Evolutionary conservation across 2,888 invertebrate genomes (phyloP), one percentile per base, ranked within the genome.

Genomic region (Buathra laborator): DNA sequence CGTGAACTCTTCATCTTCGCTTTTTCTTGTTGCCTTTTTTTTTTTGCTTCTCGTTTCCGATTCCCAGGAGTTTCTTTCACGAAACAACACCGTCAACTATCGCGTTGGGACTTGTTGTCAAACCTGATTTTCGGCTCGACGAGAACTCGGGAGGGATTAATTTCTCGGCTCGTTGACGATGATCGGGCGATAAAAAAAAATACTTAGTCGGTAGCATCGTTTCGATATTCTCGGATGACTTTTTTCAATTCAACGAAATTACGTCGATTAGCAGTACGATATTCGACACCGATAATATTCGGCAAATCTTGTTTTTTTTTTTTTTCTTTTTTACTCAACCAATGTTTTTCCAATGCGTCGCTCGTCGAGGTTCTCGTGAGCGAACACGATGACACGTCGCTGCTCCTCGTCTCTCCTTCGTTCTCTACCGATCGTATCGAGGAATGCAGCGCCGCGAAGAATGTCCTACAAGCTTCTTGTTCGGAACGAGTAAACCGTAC

Each of bases 401-500:
- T 62, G 75, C 62, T 85, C 51, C 37, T 37, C 56, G 4, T 10
- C 29, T 62, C 59, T 32, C 32, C 32, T 62, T 48, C 48, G 48
- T 48, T n/a, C 66, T 64, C 74, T 7, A 37, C 37, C 44, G 81
- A 81, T 78, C 76, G 82, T 83, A 87, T 87, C 86, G 81, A 77
- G 75, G 86, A 86, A 83, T 87, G 84, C 78, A 80, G 72, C 48
- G 80, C 77, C 53, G 48, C 83, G 74, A 83, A 71, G 82, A 87
- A 87, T 87, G 85, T 83, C 80, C 56, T 81, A 85, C 81, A 83
- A 72, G 70, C 74, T 86, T 87, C 82, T 86, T 87, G 72, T 62
- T 71, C 46, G 9, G 53, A 51, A 14, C 44, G 46, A 59, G 76
- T 44, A 19, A 72, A 19, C 51, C 56, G 75, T 53, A 62, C 53